Evolutionary conservation across 2,888 invertebrate genomes (phyloP).

Genomic region (Trichopria drosophilae): DNA sequence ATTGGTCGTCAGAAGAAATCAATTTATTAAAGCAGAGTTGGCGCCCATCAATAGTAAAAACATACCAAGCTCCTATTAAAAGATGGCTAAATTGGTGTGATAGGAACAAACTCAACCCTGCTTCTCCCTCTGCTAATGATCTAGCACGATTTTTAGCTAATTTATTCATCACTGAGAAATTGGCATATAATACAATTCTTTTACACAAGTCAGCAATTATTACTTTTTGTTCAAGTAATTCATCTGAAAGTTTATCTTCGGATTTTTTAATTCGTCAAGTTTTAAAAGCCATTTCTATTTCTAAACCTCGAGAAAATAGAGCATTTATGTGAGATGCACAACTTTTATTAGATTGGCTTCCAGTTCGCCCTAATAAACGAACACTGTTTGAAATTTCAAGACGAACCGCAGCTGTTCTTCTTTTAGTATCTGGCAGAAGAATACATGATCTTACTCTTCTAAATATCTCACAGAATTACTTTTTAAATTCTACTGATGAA

Average conservation of each 20-base stretch:
- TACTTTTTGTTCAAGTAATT: slow-evolving; percentile 25
- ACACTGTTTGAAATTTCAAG: slow-evolving; percentile 31
- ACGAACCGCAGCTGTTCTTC: slow-evolving; percentile 30
- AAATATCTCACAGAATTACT: slow-evolving; percentile 18
- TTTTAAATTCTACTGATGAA: slow-evolving; percentile 3
- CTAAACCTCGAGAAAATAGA: slow-evolving; percentile 24
- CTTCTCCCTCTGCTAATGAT: slow-evolving; percentile 18
- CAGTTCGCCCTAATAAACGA: background rate
- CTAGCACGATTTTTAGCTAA: slow-evolving; percentile 32
- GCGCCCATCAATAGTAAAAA: slow-evolving; percentile 29
- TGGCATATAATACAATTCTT: slow-evolving; percentile 30
- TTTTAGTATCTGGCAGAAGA: slow-evolving; percentile 29
- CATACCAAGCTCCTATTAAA: slow-evolving; percentile 30
- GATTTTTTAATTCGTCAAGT: slow-evolving; percentile 31
- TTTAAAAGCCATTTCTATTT: slow-evolving; percentile 23
- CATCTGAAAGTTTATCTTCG: slow-evolving; percentile 13
- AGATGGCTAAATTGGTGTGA: slow-evolving; percentile 32
- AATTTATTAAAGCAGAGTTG: slow-evolving; percentile 26
- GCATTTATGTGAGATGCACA: slow-evolving; percentile 29
- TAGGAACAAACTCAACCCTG: slow-evolving; percentile 13
- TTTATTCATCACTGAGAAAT: slow-evolving; percentile 16
- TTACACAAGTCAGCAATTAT: slow-evolving; percentile 31
- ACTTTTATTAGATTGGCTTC: slow-evolving; percentile 28
- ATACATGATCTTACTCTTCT: slow-evolving; percentile 34
- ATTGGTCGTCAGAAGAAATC: slow-evolving; percentile 23